Evolutionary conservation across 2,888 invertebrate species (phyloP).

Genomic region (Tenthredo scrophulariae): DNA sequence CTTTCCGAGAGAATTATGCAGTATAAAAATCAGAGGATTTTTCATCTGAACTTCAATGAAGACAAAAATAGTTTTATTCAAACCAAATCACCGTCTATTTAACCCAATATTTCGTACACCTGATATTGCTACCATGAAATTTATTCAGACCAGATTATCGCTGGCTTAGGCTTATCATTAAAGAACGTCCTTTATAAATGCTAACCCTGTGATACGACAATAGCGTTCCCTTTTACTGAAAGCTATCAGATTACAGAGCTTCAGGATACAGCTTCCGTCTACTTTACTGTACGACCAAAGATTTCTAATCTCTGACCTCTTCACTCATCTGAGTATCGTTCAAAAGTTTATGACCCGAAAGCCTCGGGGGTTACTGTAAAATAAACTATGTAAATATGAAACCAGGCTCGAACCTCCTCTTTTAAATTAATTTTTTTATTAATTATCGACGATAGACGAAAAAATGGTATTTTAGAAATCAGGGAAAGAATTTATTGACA

Average conservation of each 20-base stretch:
- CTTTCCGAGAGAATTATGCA: not conserved
- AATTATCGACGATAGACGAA: not conserved
- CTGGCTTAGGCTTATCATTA: not conserved
- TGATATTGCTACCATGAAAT: not conserved
- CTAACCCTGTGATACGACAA: not conserved
- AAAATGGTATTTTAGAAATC: not conserved
- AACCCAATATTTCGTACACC: not conserved
- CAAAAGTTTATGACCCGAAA: not conserved
- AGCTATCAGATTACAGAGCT: not conserved
- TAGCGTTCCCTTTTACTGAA: not conserved
- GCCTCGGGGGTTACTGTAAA: not conserved
- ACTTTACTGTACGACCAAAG: not conserved
- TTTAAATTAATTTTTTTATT: not conserved
- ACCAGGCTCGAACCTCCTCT: not conserved
- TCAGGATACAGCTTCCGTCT: not conserved
- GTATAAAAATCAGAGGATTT: not conserved
- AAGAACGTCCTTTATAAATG: not conserved
- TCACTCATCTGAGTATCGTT: not conserved
- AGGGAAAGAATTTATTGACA: not conserved
- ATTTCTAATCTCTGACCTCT: slow-evolving; percentile 6
- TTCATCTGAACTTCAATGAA: not conserved
- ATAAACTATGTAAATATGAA: not conserved
- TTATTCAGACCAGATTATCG: slow-evolving; percentile 22
- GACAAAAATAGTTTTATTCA: not conserved
- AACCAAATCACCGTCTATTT: not conserved